phyloP scores from a whole-genome alignment of 2,888 invertebrate species.

The Drosophila ochracea region DNA sequence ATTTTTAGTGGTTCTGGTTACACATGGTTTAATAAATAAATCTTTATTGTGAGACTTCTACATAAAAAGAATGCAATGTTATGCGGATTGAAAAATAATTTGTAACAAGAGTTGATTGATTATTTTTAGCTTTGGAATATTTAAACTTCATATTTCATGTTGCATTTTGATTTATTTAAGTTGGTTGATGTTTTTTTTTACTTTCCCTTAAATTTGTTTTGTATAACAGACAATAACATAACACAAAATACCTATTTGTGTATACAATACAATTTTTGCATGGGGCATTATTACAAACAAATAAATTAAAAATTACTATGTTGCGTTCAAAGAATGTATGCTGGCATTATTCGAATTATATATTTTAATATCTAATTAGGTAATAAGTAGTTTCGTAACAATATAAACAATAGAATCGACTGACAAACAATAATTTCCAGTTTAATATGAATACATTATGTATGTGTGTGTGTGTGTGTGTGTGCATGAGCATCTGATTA shows the following conservation, averaged over 20 bases:
- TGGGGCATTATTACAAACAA: slow-evolving; percentile 18
- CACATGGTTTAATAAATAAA: slow-evolving; percentile 32
- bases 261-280: slow-evolving; percentile 12
- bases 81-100: slow-evolving; percentile 49
- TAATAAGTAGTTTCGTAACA: slow-evolving; percentile 67
- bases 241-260: slow-evolving; percentile 53
- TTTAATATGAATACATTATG: slow-evolving; percentile 47
- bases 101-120: slow-evolving; percentile 31
- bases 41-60: slow-evolving; percentile 31
- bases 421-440: slow-evolving; percentile 48
- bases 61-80: slow-evolving; percentile 29
- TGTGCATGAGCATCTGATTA: slow-evolving; percentile 63
- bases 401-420: slow-evolving; percentile 66
- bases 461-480: slow-evolving; percentile 41
- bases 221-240: slow-evolving; percentile 54
- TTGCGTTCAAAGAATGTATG: slow-evolving; percentile 43
- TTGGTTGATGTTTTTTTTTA: slow-evolving; percentile 16
- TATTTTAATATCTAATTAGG: slow-evolving; percentile 58
- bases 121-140: slow-evolving; percentile 36
- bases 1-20: slow-evolving; percentile 5
- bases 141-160: slow-evolving; percentile 30
- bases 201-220: slow-evolving; percentile 17
- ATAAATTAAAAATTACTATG: slow-evolving; percentile 42
- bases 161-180: slow-evolving; percentile 39
- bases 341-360: slow-evolving; percentile 40